phyloP scores from a whole-genome alignment of 2,113 vertebrate species.

The Rhea americana region DNA sequence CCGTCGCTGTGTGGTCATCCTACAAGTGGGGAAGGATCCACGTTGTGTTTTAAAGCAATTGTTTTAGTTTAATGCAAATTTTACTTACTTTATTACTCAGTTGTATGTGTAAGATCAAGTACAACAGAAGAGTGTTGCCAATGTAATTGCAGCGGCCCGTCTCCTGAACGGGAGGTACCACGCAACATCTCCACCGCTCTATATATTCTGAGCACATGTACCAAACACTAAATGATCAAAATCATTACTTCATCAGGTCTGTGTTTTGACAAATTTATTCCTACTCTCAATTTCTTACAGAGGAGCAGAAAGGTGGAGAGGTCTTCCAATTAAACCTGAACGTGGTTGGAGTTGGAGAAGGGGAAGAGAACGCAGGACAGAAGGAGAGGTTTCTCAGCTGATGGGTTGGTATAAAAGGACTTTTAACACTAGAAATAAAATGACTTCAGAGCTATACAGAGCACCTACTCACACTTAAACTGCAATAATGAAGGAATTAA shows the following conservation, averaged over 20 bases:
- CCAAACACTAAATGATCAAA: slow-evolving; percentile 31
- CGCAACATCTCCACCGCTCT: neutral
- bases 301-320: slow-evolving; percentile 24
- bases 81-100: slow-evolving; percentile 2
- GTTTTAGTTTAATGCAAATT: neutral
- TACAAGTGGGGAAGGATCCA: neutral
- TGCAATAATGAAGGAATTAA: slow-evolving; percentile 55
- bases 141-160: neutral
- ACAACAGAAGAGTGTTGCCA: neutral
- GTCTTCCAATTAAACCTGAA: slow-evolving; percentile 24
- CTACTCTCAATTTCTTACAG: slow-evolving; percentile 47
- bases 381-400: slow-evolving; percentile 2
- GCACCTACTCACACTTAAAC: slow-evolving; percentile 28
- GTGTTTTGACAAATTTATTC: slow-evolving; percentile 47
- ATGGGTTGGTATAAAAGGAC: neutral
- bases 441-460: neutral
- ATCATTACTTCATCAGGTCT: slow-evolving; percentile 28
- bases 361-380: neutral
- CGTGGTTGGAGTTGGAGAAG: slow-evolving; percentile 23
- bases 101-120: neutral
- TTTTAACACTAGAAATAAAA: slow-evolving; percentile 1
- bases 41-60: neutral
- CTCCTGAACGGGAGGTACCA: neutral
- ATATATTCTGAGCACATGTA: slow-evolving; percentile 17
- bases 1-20: neutral